Conservation (phyloP, 2,113 vertebrate species). For the Myrmecophaga tridactyla region DNA sequence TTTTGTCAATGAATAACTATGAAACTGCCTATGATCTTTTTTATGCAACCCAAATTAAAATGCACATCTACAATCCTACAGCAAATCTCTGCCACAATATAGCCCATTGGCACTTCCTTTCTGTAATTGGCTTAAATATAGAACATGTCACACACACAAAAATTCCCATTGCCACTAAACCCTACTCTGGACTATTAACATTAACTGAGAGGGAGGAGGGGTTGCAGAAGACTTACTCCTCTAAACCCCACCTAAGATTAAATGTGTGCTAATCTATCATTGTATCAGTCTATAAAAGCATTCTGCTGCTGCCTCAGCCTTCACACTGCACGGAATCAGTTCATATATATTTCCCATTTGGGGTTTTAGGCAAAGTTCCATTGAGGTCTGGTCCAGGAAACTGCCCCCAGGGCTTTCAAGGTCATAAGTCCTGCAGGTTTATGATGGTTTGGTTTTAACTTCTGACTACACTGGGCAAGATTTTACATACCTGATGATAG, state of each 20-base stretch:
- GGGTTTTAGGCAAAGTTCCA: slow-evolving; percentile 69
- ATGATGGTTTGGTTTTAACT: slow-evolving; percentile 72
- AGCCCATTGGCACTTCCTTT: slow-evolving; percentile 36
- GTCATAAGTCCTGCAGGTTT: slow-evolving; percentile 75
- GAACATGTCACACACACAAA: no score
- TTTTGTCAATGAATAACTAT: background rate
- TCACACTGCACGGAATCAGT: slow-evolving; percentile 54
- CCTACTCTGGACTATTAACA: background rate
- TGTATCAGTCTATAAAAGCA: slow-evolving; percentile 66
- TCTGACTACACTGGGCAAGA: slow-evolving; percentile 71
- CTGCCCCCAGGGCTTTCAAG: background rate
- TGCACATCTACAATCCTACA: background rate
- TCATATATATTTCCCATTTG: slow-evolving; percentile 63
- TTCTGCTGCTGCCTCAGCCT: slow-evolving; percentile 58
- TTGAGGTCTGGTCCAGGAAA: slow-evolving; percentile 61
- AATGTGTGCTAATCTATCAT: slow-evolving; percentile 69
- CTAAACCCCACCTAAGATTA: slow-evolving; percentile 55
- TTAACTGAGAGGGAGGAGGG: slow-evolving; percentile 12
- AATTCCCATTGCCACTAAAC: slow-evolving; percentile 51
- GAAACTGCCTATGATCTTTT: background rate
- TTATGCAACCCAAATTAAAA: background rate
- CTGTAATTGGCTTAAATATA: slow-evolving; percentile 46
- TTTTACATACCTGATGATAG: slow-evolving; percentile 79
- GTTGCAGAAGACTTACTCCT: slow-evolving; percentile 32
- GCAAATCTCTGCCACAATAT: background rate